A percentile compares a stretch with the other conserved stretches of the same genome.
These are phyloP conservation scores for Zophobas morio DNA, from an alignment of 1,140 invertebrate species.

Conservation along the genomic window DNA sequence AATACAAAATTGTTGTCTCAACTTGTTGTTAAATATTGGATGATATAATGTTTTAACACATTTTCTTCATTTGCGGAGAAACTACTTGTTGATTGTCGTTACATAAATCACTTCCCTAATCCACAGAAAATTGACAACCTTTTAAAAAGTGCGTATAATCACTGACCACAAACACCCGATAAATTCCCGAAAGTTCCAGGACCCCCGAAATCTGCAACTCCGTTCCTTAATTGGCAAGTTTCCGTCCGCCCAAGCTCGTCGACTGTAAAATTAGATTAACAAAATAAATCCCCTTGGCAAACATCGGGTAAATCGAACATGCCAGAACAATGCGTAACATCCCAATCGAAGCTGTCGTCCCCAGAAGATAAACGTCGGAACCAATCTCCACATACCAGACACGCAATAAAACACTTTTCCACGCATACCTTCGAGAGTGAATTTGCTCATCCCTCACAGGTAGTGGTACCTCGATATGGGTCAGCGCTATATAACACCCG, in stretches of 20 bases:
- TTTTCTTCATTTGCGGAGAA: too few relatives aligned
- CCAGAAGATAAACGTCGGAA: slow-evolving; percentile 28
- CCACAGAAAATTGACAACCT: too few relatives aligned
- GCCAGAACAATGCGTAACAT: slow-evolving; percentile 34
- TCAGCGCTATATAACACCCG: slow-evolving; percentile 40
- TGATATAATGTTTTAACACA: too few relatives aligned
- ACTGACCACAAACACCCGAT: too few relatives aligned
- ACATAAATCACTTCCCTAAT: too few relatives aligned
- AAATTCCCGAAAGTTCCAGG: too few relatives aligned
- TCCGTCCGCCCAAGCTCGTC: slow-evolving; percentile 2
- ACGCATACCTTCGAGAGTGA: slow-evolving; percentile 34
- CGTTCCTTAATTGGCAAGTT: slow-evolving; percentile 7
- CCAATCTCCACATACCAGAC: slow-evolving; percentile 27
- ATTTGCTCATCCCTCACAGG: slow-evolving; percentile 36
- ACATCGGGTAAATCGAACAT: slow-evolving; percentile 28
- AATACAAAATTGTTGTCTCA: too few relatives aligned
- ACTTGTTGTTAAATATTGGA: too few relatives aligned
- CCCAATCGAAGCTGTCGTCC: slow-evolving; percentile 33
- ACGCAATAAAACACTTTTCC: slow-evolving; percentile 32
- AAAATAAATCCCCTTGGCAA: slow-evolving; percentile 33
- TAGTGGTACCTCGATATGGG: slow-evolving; percentile 35
- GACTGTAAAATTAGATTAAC: slow-evolving; percentile 23
- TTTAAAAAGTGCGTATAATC: slow-evolving; percentile 4
- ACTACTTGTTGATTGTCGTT: too few relatives aligned
- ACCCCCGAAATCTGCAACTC: background rate